Conservation (phyloP, 1,140 invertebrate species). For the Anoplolepis gracilipes region DNA sequence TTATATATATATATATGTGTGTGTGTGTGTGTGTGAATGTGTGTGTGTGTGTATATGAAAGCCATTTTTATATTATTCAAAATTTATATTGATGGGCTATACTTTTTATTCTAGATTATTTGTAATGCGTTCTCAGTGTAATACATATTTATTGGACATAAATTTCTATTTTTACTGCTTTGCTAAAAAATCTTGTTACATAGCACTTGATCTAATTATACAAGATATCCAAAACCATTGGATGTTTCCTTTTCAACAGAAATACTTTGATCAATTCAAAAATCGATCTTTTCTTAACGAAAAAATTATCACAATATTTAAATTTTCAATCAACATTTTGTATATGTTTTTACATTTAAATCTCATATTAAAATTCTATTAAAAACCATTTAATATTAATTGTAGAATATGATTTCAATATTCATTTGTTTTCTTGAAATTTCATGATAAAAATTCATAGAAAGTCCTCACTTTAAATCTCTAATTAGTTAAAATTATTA, state of each 20-base stretch:
- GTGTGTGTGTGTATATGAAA: too few relatives aligned
- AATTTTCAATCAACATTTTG: background rate
- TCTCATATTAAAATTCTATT: background rate
- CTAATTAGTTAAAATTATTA: constrained; percentile 1
- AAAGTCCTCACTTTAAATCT: background rate
- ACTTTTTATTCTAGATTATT: background rate
- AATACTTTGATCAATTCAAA: background rate
- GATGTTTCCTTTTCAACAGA: background rate
- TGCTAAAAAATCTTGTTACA: constrained; percentile 17
- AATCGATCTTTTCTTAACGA: background rate
- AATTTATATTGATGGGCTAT: too few relatives aligned
- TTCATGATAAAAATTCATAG: background rate
- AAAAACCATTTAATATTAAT: background rate
- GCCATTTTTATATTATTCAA: too few relatives aligned
- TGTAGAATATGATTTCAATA: background rate
- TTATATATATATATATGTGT: background rate
- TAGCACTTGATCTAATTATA: background rate
- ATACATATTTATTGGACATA: constrained; percentile 28
- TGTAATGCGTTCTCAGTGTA: constrained; percentile 21
- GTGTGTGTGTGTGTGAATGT: too few relatives aligned
- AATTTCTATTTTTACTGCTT: constrained; percentile 5
- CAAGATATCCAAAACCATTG: background rate
- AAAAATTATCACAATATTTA: background rate
- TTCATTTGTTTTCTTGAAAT: background rate
- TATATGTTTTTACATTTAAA: background rate